These are phyloP conservation scores for Sitobion miscanthi DNA, from an alignment of 1,140 invertebrate genomes.

Conservation along the genomic window DNA sequence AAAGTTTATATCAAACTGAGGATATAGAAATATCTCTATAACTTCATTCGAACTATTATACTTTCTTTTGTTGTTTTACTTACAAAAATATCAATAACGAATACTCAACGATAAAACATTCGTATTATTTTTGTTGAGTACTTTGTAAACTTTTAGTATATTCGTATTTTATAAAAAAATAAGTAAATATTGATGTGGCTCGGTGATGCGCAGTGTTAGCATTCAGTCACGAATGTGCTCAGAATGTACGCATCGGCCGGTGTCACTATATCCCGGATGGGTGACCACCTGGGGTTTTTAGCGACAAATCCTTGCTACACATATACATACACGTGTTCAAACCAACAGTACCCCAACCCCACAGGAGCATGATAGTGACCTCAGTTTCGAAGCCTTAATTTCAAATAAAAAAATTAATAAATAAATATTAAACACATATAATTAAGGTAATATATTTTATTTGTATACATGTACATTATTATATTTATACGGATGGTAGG, in stretches of 20 bases:
- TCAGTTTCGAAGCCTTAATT: too few species aligned
- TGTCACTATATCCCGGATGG: too few species aligned
- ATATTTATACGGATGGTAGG: too few species aligned
- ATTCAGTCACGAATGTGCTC: too few species aligned
- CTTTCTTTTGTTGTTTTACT: not conserved
- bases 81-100: not conserved
- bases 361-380: too few species aligned
- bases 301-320: too few species aligned
- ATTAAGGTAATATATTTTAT: not conserved
- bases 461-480: too few species aligned
- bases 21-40: not conserved
- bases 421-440: not conserved
- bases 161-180: not conserved
- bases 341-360: too few species aligned
- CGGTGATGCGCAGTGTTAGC: too few species aligned
- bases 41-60: not conserved
- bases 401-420: not conserved
- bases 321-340: too few species aligned
- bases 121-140: constrained; percentile 16
- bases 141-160: constrained; percentile 24
- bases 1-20: not conserved
- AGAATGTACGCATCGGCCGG: too few species aligned
- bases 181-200: not conserved
- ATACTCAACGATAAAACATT: constrained; percentile 1
- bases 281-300: too few species aligned